These are phyloP conservation scores for Falcaria lacertinaria DNA, from an alignment of 2,888 invertebrate species.

Conservation along the genomic window DNA sequence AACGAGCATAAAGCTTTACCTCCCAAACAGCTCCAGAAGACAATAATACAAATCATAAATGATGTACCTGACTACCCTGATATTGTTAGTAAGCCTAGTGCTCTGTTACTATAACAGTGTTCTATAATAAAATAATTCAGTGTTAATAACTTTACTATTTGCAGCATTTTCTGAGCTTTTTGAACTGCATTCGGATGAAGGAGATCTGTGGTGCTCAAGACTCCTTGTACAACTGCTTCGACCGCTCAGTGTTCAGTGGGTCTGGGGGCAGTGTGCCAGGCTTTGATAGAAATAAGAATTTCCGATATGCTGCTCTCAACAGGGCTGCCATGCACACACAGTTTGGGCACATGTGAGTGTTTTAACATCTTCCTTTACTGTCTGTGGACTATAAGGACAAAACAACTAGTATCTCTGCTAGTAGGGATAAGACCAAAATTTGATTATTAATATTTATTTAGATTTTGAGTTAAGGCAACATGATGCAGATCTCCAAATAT, in stretches of 20 bases:
- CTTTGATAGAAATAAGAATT: constrained; percentile 81
- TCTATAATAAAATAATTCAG: neutral
- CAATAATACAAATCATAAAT: constrained; percentile 84
- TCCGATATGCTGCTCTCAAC: constrained; percentile 94
- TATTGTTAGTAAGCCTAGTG: constrained; percentile 81
- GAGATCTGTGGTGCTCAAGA: constrained; percentile 92
- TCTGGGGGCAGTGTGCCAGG: constrained; percentile 61
- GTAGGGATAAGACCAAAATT: too few species aligned
- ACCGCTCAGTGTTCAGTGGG: constrained; percentile 77
- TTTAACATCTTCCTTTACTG: neutral
- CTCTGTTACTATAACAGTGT: neutral
- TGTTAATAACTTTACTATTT: constrained; percentile 32
- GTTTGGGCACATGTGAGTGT: constrained; percentile 87
- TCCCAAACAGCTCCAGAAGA: constrained; percentile 87
- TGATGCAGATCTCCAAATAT: too few species aligned
- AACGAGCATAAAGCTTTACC: constrained; percentile 89
- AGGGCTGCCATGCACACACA: constrained; percentile 92
- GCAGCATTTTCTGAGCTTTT: constrained; percentile 93
- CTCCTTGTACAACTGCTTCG: constrained; percentile 90
- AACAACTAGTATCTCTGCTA: too few species aligned
- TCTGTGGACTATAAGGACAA: too few species aligned
- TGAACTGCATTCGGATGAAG: constrained; percentile 92
- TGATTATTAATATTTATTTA: too few species aligned
- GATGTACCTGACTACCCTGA: constrained; percentile 90
- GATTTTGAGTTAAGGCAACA: too few species aligned